These are phyloP conservation scores for Suncus etruscus DNA, from an alignment of 2,113 vertebrate genomes.

Conservation along the genomic window DNA sequence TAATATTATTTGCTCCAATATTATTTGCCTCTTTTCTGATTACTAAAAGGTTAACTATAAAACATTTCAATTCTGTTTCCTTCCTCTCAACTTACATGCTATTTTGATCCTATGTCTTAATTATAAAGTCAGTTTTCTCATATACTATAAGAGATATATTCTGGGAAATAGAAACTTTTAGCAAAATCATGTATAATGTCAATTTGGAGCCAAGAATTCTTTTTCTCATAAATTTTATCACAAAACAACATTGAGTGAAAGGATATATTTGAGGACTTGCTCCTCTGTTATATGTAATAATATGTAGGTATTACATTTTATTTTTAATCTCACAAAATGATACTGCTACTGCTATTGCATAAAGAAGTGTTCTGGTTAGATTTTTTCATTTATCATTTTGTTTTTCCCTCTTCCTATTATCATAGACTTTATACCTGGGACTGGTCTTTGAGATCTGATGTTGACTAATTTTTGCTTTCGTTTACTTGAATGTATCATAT, in stretches of 20 bases:
- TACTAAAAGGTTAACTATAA: not conserved
- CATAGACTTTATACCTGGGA: slow-evolving; percentile 27
- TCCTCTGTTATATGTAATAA: too few relatives aligned
- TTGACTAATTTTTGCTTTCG: not conserved
- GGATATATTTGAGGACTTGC: not conserved
- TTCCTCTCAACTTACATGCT: not conserved
- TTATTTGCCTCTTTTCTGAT: slow-evolving; percentile 5
- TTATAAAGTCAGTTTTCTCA: not conserved
- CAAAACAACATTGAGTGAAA: not conserved
- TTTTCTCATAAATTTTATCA: not conserved
- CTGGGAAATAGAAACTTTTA: not conserved
- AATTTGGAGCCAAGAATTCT: not conserved
- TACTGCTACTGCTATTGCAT: not conserved
- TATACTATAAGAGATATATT: not conserved
- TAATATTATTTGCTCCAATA: not conserved
- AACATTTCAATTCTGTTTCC: slow-evolving; percentile 26
- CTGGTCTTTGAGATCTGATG: not conserved
- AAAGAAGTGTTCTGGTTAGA: not conserved
- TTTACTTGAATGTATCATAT: not conserved
- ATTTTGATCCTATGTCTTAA: slow-evolving; percentile 11
- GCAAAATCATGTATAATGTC: not conserved
- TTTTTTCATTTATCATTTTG: not conserved
- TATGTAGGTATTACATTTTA: not conserved
- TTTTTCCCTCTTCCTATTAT: not conserved
- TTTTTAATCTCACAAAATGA: too few relatives aligned